Evolutionary conservation across 2,888 invertebrate genomes (phyloP).

Genomic region (Oscheius sp.): DNA sequence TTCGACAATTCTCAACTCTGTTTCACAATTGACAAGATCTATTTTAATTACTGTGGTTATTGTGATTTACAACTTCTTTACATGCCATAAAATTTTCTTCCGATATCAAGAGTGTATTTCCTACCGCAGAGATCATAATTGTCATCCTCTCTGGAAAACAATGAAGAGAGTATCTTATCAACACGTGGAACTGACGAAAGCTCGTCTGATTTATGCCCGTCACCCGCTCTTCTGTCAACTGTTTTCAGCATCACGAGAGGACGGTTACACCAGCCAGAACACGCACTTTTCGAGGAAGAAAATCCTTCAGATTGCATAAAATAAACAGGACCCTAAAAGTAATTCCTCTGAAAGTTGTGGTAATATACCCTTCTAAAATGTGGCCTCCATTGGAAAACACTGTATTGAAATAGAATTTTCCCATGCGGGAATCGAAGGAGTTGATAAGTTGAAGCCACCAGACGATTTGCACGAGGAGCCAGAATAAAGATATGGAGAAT

Average conservation of each 20-base stretch:
- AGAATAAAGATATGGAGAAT: conserved; percentile 16
- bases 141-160: background rate
- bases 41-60: too few relatives aligned
- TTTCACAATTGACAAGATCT: too few relatives aligned
- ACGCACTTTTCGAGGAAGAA: too few relatives aligned
- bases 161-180: background rate
- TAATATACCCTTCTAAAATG: conserved; percentile 14
- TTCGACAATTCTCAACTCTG: too few relatives aligned
- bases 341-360: background rate
- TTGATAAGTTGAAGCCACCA: conserved; percentile 17
- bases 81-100: background rate
- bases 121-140: too few relatives aligned
- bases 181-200: conserved; percentile 27
- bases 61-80: too few relatives aligned
- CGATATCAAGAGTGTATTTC: background rate
- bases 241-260: too few relatives aligned
- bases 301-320: too few relatives aligned
- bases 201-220: conserved; percentile 26
- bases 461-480: conserved; percentile 19
- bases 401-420: conserved; percentile 21
- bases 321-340: too few relatives aligned
- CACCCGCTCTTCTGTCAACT: background rate
- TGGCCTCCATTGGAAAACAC: conserved; percentile 25
- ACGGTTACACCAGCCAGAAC: too few relatives aligned
- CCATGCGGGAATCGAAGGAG: conserved; percentile 1